Percentiles rank a stretch among this genome's conserved stretches.
Conservation (phyloP, 37 sponge, comb jelly and placozoan species). For the Beroe forskalii region DNA sequence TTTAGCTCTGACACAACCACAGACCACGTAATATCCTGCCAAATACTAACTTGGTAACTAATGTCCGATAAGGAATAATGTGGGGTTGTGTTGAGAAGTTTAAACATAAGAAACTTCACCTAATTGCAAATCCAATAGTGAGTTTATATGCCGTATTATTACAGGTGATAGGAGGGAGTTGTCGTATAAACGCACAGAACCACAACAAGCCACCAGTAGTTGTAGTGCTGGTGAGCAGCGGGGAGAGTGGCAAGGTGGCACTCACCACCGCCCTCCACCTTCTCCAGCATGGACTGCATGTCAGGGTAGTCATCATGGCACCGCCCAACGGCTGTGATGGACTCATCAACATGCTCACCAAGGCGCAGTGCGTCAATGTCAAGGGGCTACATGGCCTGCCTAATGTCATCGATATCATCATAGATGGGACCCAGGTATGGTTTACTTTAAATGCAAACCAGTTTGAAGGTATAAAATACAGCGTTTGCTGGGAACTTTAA, state of each 20-base stretch:
- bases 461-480: no score
- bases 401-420: constrained; percentile 29
- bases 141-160: no score
- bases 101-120: no score
- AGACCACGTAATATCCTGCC: no score
- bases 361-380: not conserved
- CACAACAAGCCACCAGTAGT: constrained; percentile 63
- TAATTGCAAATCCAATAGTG: no score
- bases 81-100: no score
- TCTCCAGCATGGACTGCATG: constrained; percentile 1
- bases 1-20: no score
- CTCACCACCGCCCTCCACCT: constrained; percentile 46
- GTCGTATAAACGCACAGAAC: not conserved
- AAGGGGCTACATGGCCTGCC: constrained; percentile 29
- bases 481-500: no score
- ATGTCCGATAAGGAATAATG: no score
- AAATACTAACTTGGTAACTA: no score
- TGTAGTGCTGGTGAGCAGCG: constrained; percentile 31
- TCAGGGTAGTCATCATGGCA: not conserved
- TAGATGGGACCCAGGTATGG: constrained; percentile 61
- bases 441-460: no score
- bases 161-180: constrained; percentile 26
- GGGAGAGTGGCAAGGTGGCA: constrained; percentile 59
- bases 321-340: constrained; percentile 45
- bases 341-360: not conserved